A percentile compares a stretch with the other conserved stretches of the same genome.
These are phyloP conservation scores for Eulemur rufifrons DNA, from an alignment of 2,113 vertebrate genomes.

Conservation along the genomic window DNA sequence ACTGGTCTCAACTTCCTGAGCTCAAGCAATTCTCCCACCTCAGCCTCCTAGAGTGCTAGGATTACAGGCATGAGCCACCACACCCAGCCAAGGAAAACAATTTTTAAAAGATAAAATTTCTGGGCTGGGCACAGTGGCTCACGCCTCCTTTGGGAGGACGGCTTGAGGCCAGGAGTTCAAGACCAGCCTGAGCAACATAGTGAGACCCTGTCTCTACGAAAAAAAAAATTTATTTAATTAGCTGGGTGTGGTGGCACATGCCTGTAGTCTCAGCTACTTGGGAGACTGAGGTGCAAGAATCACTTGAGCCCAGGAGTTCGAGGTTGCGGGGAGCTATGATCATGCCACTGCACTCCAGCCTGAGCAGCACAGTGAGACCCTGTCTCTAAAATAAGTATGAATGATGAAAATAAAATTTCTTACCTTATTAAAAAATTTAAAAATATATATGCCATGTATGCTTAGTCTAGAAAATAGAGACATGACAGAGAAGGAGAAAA, in stretches of 20 bases:
- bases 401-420: not conserved
- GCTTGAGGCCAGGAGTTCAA: too few species aligned
- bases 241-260: too few species aligned
- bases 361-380: not conserved
- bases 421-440: not conserved
- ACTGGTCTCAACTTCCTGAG: too few species aligned
- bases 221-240: too few species aligned
- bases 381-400: not conserved
- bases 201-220: too few species aligned
- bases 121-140: not conserved
- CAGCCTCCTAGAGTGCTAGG: too few species aligned
- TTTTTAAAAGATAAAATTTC: not conserved
- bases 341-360: not conserved
- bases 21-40: too few species aligned
- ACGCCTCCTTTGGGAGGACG: too few species aligned
- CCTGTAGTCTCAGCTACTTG: too few species aligned
- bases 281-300: not conserved
- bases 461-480: constrained; percentile 26
- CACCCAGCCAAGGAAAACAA: not conserved
- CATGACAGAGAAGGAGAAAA: not conserved
- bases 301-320: not conserved
- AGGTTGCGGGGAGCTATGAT: not conserved
- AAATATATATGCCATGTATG: not conserved
- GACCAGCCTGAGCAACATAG: too few species aligned
- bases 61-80: not conserved